A percentile compares a stretch with the other conserved stretches of the same genome.
Evolutionary conservation across 2,888 invertebrate species (phyloP).

Genomic region (Eumerus sabulonum): DNA sequence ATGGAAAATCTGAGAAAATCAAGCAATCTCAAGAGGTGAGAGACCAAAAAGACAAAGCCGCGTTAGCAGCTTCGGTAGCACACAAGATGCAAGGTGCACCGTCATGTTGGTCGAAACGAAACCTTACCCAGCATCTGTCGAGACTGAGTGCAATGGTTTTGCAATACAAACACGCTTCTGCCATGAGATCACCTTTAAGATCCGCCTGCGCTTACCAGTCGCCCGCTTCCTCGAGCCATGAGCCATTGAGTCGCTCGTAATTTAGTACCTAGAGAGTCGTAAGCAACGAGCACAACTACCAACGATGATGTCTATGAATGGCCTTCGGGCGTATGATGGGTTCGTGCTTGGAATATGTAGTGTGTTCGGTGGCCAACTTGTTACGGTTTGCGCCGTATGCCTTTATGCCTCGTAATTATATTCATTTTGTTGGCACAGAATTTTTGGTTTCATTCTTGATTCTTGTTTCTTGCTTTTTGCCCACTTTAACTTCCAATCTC

Average conservation of each 20-base stretch:
- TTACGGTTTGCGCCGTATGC: conserved; percentile 57
- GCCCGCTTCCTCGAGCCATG: not conserved
- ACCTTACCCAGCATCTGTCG: no score
- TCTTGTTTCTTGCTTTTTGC: conserved; percentile 16
- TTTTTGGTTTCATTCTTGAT: conserved; percentile 28
- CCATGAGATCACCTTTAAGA: conserved; percentile 59
- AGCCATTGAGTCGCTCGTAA: conserved; percentile 8
- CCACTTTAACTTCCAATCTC: conserved; percentile 19
- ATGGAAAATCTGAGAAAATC: not conserved
- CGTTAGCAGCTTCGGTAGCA: conserved; percentile 14
- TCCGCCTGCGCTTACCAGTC: conserved; percentile 1
- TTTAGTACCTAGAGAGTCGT: conserved; percentile 6
- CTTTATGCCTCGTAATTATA: conserved; percentile 35
- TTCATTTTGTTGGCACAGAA: conserved; percentile 31
- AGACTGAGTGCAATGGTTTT: no score
- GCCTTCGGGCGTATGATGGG: conserved; percentile 66
- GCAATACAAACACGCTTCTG: conserved; percentile 22
- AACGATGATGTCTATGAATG: conserved; percentile 52
- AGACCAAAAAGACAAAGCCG: no score
- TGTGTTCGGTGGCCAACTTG: conserved; percentile 58
- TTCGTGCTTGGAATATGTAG: conserved; percentile 59
- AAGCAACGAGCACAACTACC: no score
- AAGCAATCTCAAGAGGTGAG: no score
- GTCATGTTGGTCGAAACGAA: not conserved
- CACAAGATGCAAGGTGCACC: conserved; percentile 47